Evolutionary conservation across 1,140 invertebrate species (phyloP).

Genomic region (Nymphalis io): DNA sequence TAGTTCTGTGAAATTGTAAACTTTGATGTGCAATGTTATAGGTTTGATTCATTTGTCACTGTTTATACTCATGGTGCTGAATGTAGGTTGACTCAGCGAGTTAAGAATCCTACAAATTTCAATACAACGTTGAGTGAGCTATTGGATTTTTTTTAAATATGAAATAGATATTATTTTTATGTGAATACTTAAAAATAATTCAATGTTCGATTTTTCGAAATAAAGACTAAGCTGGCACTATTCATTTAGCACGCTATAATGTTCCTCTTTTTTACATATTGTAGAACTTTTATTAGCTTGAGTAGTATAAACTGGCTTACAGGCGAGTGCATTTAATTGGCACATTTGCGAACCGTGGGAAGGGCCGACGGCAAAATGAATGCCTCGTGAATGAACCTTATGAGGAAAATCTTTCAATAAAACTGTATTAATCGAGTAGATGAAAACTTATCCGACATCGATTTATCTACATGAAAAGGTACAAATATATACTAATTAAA

Average conservation of each 20-base stretch:
- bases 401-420: constrained; percentile 29
- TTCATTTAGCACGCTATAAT: constrained; percentile 11
- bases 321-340: constrained; percentile 55
- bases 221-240: too few relatives aligned
- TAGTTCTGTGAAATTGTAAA: constrained; percentile 12
- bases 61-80: background rate
- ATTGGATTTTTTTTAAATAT: too few relatives aligned
- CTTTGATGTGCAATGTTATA: constrained; percentile 3
- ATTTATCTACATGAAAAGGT: background rate
- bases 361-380: constrained; percentile 35
- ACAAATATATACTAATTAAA: background rate
- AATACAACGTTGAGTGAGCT: too few relatives aligned
- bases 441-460: background rate
- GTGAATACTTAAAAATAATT: too few relatives aligned
- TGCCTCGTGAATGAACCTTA: constrained; percentile 23
- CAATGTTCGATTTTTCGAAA: too few relatives aligned
- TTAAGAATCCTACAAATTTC: too few relatives aligned
- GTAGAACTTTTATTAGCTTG: constrained; percentile 27
- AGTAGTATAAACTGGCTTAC: constrained; percentile 33
- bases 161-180: too few relatives aligned
- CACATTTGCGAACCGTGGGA: constrained; percentile 47
- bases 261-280: constrained; percentile 13
- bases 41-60: background rate
- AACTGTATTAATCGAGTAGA: background rate
- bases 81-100: too few relatives aligned